Base-by-base conservation (phyloP, 2,797 vertebrate genomes). In the Myotis myotis region DNA sequence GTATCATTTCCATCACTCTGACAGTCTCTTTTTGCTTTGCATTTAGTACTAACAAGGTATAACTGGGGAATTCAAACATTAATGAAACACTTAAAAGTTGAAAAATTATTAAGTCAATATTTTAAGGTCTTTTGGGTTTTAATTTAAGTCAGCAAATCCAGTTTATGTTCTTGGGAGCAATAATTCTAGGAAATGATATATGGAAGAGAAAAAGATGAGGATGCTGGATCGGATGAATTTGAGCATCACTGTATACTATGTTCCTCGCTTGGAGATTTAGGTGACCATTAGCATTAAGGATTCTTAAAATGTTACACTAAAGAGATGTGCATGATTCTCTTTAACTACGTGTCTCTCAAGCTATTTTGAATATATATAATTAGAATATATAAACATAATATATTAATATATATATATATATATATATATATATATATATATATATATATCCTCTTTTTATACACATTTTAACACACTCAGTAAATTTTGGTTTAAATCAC, bases 121-220 rank as follows among this genome's bases (percentile, higher is more conserved):
- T 62, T 57, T 72, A 91, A 70, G 36, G 23, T 38, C 25, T 62
- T 83, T 71, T 82, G 23, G 19, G 84, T 84, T 51, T 51, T 78
- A 74, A 94, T 94, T 87, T 94, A 95, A 89, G 49, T 96, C 75
- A 83, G 38, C 15, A 96, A 91, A 95, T 85, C 15, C 28, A 93
- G 41, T 83, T 96, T 94, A 55, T 55, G 25, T 75, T 88, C 57
- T 94, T 88, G 28, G 47, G 23, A 89, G 38, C 25, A 79, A 6
- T 75, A 44, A 88, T 94, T 68, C 78, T 25, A 87, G 74, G 60
- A 96, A 96, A 93, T 80, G 8, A 38, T 70, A 25, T 60, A 2
- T 87, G 68, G 2, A 33, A 33, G 4, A 62, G 60, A 36, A 88
- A 62, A 23, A 49, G 15, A 2, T 57, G 44, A 71, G 3, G 8